A percentile compares a stretch with the other conserved stretches of the same genome.
These are phyloP conservation scores for Brachystomella parvula DNA, from an alignment of 1,140 invertebrate genomes.

Conservation along the genomic window DNA sequence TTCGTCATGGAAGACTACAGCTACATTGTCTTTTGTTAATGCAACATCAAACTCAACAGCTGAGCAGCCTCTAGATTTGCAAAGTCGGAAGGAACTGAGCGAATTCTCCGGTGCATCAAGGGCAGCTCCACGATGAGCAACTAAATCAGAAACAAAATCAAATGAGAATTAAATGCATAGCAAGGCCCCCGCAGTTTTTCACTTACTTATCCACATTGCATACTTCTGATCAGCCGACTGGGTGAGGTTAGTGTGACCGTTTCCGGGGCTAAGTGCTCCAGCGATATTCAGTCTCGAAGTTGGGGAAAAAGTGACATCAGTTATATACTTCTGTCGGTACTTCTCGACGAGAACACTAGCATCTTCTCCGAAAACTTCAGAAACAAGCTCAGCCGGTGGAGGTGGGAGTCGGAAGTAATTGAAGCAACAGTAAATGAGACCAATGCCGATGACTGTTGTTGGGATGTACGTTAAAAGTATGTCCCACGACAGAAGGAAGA, in stretches of 20 bases:
- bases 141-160: slow-evolving; percentile 26
- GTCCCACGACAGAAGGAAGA: slow-evolving; percentile 8
- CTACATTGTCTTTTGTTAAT: slow-evolving; percentile 60
- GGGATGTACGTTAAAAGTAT: slow-evolving; percentile 10
- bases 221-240: neutral
- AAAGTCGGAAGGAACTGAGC: slow-evolving; percentile 28
- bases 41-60: slow-evolving; percentile 68
- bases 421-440: neutral
- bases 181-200: neutral
- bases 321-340: neutral
- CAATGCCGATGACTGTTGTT: neutral
- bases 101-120: slow-evolving; percentile 68
- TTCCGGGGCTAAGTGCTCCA: neutral
- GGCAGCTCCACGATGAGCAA: slow-evolving; percentile 60
- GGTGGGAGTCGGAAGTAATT: slow-evolving; percentile 4
- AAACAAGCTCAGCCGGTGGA: slow-evolving; percentile 10
- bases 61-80: slow-evolving; percentile 54
- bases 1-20: slow-evolving; percentile 66
- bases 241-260: neutral
- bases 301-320: neutral
- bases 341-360: neutral
- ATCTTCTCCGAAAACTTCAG: slow-evolving; percentile 15
- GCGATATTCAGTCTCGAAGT: neutral
- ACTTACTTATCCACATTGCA: neutral
- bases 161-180: slow-evolving; percentile 30